phyloP scores from a whole-genome alignment of 1,140 invertebrate species.

The Conus ventricosus region DNA sequence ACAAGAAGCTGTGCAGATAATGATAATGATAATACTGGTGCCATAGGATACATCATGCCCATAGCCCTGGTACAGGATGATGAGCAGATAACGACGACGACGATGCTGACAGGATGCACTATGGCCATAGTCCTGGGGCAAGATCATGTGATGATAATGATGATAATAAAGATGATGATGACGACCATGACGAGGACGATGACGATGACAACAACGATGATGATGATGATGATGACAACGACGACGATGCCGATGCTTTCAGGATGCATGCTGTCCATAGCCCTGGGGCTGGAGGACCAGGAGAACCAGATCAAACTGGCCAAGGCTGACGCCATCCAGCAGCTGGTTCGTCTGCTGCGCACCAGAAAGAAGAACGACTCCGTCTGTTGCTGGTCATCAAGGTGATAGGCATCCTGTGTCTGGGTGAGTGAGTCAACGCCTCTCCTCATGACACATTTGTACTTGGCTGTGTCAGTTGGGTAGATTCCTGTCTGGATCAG shows the following conservation, averaged over 20 bases:
- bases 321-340: conserved; percentile 70
- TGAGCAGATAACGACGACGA: not conserved
- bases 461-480: not conserved
- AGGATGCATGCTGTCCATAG: conserved; percentile 73
- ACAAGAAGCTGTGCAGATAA: too few relatives aligned
- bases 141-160: not conserved
- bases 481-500: not conserved
- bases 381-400: conserved; percentile 72
- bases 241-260: not conserved
- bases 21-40: too few relatives aligned
- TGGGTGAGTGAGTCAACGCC: conserved; percentile 62
- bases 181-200: not conserved
- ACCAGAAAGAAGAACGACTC: conserved; percentile 64
- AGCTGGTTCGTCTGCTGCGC: conserved; percentile 69
- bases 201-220: too few relatives aligned
- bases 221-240: too few relatives aligned
- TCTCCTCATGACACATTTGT: not conserved
- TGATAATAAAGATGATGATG: not conserved
- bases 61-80: not conserved
- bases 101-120: not conserved
- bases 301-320: conserved; percentile 72
- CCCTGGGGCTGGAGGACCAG: conserved; percentile 70
- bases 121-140: not conserved
- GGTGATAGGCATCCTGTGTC: conserved; percentile 73
- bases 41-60: not conserved